Evolutionary conservation across 2,113 vertebrate genomes (phyloP).

Genomic region (Trichechus manatus): DNA sequence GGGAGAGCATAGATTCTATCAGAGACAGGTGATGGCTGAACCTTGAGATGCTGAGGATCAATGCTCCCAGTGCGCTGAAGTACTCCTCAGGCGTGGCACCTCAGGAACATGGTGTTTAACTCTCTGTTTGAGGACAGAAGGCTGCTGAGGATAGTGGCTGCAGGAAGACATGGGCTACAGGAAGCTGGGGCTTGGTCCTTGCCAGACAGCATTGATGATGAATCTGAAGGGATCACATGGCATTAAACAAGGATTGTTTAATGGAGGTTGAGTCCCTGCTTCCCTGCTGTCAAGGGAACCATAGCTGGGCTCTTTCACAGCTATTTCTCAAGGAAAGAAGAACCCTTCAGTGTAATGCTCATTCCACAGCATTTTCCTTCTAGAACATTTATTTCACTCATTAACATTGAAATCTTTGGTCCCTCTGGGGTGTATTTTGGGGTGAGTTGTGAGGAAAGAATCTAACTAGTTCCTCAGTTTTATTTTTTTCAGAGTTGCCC

Average conservation of each 20-base stretch:
- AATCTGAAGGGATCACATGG: background rate
- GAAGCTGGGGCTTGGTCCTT: background rate
- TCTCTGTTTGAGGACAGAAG: background rate
- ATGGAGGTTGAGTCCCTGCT: background rate
- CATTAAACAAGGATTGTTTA: too few species aligned
- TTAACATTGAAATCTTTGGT: background rate
- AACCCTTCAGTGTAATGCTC: background rate
- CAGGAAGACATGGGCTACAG: background rate
- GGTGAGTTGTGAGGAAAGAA: background rate
- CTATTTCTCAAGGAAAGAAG: background rate
- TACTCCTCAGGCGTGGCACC: background rate
- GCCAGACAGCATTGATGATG: background rate
- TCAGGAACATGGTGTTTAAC: background rate
- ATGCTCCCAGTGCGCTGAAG: background rate
- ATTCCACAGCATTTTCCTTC: background rate
- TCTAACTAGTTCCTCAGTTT: background rate
- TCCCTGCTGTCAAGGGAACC: background rate
- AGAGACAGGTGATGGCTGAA: background rate
- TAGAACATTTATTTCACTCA: background rate
- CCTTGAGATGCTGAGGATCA: background rate
- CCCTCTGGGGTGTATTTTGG: background rate
- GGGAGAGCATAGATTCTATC: background rate
- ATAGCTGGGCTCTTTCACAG: background rate
- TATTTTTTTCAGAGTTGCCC: background rate
- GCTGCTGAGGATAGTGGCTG: background rate